phyloP scores from a whole-genome alignment of 2,888 invertebrate genomes.

The Nomada flava region DNA sequence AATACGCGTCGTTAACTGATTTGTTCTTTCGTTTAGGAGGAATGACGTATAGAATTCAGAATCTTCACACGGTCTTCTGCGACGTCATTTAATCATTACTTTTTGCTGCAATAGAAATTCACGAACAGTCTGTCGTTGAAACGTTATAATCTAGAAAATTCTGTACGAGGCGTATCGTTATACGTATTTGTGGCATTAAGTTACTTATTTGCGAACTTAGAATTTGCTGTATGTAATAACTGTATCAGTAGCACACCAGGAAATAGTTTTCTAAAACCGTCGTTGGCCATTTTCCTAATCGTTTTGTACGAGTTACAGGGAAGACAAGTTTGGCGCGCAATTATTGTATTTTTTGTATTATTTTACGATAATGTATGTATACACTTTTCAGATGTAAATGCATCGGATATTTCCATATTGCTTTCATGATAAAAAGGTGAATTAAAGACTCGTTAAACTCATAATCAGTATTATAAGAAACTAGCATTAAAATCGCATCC shows the following conservation, averaged over 20 bases:
- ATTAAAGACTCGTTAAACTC: neutral
- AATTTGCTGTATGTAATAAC: no score
- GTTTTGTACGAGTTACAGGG: no score
- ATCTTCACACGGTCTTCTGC: neutral
- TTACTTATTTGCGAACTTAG: neutral
- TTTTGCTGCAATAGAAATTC: neutral
- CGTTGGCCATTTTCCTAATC: no score
- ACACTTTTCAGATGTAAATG: no score
- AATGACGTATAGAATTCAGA: neutral
- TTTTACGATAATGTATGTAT: no score
- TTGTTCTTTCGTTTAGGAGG: conserved; percentile 25
- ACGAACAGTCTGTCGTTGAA: neutral
- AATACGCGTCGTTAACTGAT: conserved; percentile 27
- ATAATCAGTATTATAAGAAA: no score
- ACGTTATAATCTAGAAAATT: neutral
- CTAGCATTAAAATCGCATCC: no score
- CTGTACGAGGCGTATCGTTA: neutral
- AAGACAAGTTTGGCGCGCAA: no score
- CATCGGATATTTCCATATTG: no score
- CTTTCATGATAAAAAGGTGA: neutral
- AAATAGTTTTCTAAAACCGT: no score
- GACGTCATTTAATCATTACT: neutral
- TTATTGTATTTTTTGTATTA: no score
- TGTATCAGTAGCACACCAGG: no score
- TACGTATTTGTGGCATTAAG: neutral